Conservation (phyloP, 2,797 vertebrate species). For the Lacerta viridis region DNA sequence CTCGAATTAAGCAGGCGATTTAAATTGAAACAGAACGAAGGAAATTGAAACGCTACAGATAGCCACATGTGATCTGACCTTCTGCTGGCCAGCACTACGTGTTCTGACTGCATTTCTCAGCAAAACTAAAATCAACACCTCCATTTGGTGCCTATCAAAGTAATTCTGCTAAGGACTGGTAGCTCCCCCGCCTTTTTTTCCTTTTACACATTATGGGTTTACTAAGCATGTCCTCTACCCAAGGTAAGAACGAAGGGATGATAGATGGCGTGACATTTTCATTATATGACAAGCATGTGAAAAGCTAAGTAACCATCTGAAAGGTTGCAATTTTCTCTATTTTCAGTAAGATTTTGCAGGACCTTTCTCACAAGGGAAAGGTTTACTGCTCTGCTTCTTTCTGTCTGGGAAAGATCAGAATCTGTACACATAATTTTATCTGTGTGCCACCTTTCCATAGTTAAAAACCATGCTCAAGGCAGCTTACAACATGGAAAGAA, state of each 20-base stretch:
- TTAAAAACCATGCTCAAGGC: no score
- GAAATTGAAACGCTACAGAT: constrained; percentile 34
- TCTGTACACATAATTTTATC: background rate
- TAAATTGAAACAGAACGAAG: constrained; percentile 56
- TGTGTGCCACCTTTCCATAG: no score
- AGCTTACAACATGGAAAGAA: no score
- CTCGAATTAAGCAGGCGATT: constrained; percentile 55
- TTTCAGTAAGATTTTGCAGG: constrained; percentile 27
- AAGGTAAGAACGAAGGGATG: background rate
- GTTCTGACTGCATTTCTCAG: constrained; percentile 51
- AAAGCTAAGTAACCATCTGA: constrained; percentile 41
- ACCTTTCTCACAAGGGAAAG: constrained; percentile 30
- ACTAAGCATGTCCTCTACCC: constrained; percentile 24
- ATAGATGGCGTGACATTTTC: constrained; percentile 37
- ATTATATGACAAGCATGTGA: background rate
- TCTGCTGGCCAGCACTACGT: background rate
- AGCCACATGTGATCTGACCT: constrained; percentile 9
- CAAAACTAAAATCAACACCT: constrained; percentile 40
- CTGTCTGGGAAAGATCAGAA: background rate
- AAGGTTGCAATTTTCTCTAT: constrained; percentile 32
- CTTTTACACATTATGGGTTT: constrained; percentile 28
- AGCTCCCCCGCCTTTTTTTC: background rate
- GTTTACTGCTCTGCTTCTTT: constrained; percentile 27
- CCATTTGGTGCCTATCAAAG: constrained; percentile 13
- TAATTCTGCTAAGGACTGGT: constrained; percentile 45